Evolutionary conservation across 2,888 invertebrate genomes (phyloP), one percentile per base, ranked within the genome.

Genomic region (Melitaea athalia): DNA sequence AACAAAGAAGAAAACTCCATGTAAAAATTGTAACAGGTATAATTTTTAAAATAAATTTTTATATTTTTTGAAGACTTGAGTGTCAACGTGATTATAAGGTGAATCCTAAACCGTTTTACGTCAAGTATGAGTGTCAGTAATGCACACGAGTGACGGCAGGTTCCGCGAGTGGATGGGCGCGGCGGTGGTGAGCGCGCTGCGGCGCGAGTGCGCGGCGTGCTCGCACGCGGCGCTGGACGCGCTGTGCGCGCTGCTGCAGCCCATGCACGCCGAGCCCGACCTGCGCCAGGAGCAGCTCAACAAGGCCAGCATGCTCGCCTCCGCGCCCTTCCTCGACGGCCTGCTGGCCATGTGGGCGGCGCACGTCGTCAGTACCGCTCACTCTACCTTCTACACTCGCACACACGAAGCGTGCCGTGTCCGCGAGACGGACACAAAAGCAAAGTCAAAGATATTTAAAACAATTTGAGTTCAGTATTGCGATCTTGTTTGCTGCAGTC

Each of bases 151-250:
- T 45, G 10, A 1, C 47, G 24, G 14, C 77, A 97, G 97, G 72
- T 98, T 99, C 91, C 95, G 99, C 64, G 99, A 99, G 91, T 97
- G 97, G 81, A 95, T 99, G 72, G 99, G 99, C 59, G 93, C 95
- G 64, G 97, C 98, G 84, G 98, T 99, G 6, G 98, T 99, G 53
- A 95, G 95, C 71, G 98, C 99, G 0, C 88, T 99, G 69, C 96
- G 98, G 97, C 81, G 95, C 96, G 97, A 98, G 75, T 96, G 98
- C 79, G 95, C 96, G 75, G 98, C 98, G 10, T 96, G 99, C 42
- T 97, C 98, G 14, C 98, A 99, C 92, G 98, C 99, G 5, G 99
- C 99, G 5, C 95, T 99, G 65, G 99, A 99, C 91, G 98, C 99
- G 92, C 95, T 99, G 71, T 99, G 98, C 87, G 98, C 99, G 15